A percentile compares a stretch with the other conserved stretches of the same genome.
These are phyloP conservation scores for Cardiocondyla obscurior DNA, from an alignment of 1,140 invertebrate genomes.

Conservation along the genomic window DNA sequence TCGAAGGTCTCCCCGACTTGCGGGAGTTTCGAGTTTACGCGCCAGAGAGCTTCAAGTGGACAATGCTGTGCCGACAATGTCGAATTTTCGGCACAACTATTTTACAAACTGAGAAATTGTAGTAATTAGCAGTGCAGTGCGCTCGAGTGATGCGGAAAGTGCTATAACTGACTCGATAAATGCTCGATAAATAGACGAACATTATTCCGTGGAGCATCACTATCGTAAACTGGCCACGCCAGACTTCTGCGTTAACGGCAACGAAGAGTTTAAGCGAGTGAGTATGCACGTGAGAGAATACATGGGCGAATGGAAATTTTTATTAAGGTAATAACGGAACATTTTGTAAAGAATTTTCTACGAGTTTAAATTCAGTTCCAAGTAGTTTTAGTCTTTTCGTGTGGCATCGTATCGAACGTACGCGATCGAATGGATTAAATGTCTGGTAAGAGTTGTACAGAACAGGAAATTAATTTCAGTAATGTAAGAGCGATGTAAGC, in stretches of 20 bases:
- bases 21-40: constrained; percentile 59
- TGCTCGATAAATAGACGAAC: background rate
- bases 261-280: constrained; percentile 25
- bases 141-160: constrained; percentile 13
- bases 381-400: constrained; percentile 45
- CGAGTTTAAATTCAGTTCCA: constrained; percentile 53
- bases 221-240: constrained; percentile 8
- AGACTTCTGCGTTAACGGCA: constrained; percentile 9
- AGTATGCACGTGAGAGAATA: constrained; percentile 14
- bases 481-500: constrained; percentile 34
- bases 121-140: constrained; percentile 8
- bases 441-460: constrained; percentile 22
- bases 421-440: background rate
- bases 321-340: constrained; percentile 41
- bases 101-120: background rate
- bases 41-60: constrained; percentile 8
- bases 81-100: constrained; percentile 26
- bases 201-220: constrained; percentile 4
- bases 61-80: background rate
- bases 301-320: constrained; percentile 17
- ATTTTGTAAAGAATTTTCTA: constrained; percentile 75
- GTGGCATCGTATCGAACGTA: background rate
- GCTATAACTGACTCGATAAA: background rate
- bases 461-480: constrained; percentile 20
- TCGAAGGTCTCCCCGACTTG: constrained; percentile 60